Percentiles rank a stretch among this genome's conserved stretches.
phyloP scores from a whole-genome alignment of 2,797 vertebrate genomes.

The Falco cherrug region DNA sequence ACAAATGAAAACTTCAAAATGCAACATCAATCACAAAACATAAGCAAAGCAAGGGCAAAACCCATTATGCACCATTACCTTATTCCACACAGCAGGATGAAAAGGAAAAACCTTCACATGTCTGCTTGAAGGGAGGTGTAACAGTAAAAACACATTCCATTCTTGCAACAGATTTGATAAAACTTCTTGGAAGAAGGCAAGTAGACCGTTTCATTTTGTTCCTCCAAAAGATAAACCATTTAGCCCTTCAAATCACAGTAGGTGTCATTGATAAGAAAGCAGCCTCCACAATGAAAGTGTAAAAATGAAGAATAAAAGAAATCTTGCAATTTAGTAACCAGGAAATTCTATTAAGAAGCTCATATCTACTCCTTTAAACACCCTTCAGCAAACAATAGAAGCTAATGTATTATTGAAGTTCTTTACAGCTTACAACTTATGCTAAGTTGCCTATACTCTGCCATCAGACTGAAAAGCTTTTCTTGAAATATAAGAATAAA shows the following conservation, averaged over 20 bases:
- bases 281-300: neutral
- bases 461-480: neutral
- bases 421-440: neutral
- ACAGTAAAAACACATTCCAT: neutral
- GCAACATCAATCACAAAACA: neutral
- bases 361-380: neutral
- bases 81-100: neutral
- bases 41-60: neutral
- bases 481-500: neutral
- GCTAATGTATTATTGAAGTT: neutral
- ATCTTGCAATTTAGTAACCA: neutral
- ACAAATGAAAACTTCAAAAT: neutral
- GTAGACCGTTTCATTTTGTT: neutral
- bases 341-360: neutral
- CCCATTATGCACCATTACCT: neutral
- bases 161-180: neutral
- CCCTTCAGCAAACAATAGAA: neutral
- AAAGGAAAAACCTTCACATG: neutral
- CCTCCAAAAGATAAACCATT: neutral
- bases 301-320: neutral
- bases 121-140: neutral
- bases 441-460: neutral
- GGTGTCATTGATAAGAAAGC: rapidly evolving
- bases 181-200: neutral
- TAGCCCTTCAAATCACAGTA: neutral